phyloP scores from a whole-genome alignment of 1,140 invertebrate species.

The Coenobita brevimanus region DNA sequence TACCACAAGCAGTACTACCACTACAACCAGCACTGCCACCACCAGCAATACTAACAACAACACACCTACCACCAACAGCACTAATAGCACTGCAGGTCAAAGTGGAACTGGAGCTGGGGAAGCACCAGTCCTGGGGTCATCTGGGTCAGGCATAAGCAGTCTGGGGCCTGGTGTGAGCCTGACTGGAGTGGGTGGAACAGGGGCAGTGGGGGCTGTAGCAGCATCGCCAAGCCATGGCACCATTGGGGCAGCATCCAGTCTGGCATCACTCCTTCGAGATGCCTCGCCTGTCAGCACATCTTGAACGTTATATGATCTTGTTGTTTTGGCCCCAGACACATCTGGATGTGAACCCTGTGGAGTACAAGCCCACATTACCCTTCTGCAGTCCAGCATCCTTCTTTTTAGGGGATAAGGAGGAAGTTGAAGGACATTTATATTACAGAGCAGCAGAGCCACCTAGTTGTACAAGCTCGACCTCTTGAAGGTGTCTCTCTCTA shows the following conservation, averaged over 20 bases:
- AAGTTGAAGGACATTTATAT: too few relatives aligned
- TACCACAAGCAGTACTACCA: conserved; percentile 28
- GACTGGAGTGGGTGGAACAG: neutral
- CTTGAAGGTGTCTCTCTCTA: too few relatives aligned
- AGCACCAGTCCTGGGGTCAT: conserved; percentile 37
- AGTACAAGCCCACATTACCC: too few relatives aligned
- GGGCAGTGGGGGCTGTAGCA: neutral
- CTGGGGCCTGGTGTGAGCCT: conserved; percentile 17
- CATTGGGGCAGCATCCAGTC: conserved; percentile 34
- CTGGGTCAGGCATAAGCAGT: conserved; percentile 12
- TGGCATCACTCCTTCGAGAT: conserved; percentile 50
- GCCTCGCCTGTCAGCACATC: conserved; percentile 53
- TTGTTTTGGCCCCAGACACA: too few relatives aligned
- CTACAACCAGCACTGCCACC: neutral
- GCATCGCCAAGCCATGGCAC: conserved; percentile 26
- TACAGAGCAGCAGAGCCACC: too few relatives aligned
- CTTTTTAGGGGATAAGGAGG: too few relatives aligned
- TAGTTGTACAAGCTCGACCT: too few relatives aligned
- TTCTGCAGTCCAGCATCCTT: too few relatives aligned
- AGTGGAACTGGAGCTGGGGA: conserved; percentile 52
- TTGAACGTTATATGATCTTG: too few relatives aligned
- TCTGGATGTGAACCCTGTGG: too few relatives aligned
- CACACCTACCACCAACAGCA: conserved; percentile 12
- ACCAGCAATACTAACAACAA: conserved; percentile 5
- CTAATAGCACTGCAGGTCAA: conserved; percentile 58